Percentiles rank a stretch among this genome's conserved stretches.
Evolutionary conservation across 2,888 invertebrate species (phyloP).

Genomic region (Agelastica alni): DNA sequence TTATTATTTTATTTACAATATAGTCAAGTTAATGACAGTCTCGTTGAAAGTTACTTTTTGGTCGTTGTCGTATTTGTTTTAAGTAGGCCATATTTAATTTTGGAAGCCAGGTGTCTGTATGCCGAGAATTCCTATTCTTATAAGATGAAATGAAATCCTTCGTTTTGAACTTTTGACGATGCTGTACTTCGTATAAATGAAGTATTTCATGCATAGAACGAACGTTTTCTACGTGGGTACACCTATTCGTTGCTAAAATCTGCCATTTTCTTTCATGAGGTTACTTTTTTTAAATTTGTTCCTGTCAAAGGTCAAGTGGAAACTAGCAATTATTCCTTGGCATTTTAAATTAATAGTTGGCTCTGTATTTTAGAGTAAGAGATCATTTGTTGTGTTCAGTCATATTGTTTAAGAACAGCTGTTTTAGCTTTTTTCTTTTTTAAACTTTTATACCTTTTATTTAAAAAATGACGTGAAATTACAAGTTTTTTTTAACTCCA

Average conservation of each 20-base stretch:
- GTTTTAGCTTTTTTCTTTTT: constrained; percentile 2
- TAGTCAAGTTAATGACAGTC: too few relatives aligned
- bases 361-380: too few relatives aligned
- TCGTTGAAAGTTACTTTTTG: too few relatives aligned
- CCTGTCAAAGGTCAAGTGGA: constrained; percentile 26
- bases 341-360: constrained; percentile 7
- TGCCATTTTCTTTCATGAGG: constrained; percentile 17
- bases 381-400: not conserved
- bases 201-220: constrained; percentile 14
- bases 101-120: constrained; percentile 38
- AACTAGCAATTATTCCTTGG: constrained; percentile 14
- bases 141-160: constrained; percentile 15
- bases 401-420: constrained; percentile 11
- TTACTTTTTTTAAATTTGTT: constrained; percentile 18
- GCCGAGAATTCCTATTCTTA: constrained; percentile 31
- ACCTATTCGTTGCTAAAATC: constrained; percentile 9
- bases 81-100: constrained; percentile 52
- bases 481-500: too few relatives aligned
- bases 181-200: constrained; percentile 24
- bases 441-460: too few relatives aligned
- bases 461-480: too few relatives aligned
- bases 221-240: constrained; percentile 4
- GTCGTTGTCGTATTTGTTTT: constrained; percentile 7
- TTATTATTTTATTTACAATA: too few relatives aligned
- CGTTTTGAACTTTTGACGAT: constrained; percentile 26